A percentile compares a stretch with the other conserved stretches of the same genome.
phyloP scores from a whole-genome alignment of 1,140 invertebrate genomes.

The Adelges cooleyi region DNA sequence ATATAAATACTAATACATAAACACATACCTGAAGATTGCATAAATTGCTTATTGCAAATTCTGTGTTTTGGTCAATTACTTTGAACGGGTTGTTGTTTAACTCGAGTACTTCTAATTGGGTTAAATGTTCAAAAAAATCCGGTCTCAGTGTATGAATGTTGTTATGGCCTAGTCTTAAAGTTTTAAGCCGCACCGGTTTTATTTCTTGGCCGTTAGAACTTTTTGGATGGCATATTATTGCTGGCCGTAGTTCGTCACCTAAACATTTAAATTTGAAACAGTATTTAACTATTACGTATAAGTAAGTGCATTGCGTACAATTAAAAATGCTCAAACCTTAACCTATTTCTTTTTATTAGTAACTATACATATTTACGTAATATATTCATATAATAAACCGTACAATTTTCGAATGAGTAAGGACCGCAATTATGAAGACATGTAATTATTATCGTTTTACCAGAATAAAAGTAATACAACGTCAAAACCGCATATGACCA shows the following conservation, averaged over 20 bases:
- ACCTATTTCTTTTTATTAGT: background rate
- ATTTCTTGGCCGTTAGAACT: background rate
- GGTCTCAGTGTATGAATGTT: background rate
- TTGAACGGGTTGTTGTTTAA: conserved; percentile 2
- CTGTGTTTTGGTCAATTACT: conserved; percentile 11
- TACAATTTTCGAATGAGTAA: no score
- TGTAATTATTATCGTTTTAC: no score
- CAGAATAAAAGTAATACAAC: no score
- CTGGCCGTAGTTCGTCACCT: background rate
- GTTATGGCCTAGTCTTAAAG: background rate
- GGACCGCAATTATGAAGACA: no score
- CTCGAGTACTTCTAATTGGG: background rate
- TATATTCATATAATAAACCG: no score
- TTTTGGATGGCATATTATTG: background rate
- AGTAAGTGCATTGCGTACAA: no score
- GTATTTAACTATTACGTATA: no score
- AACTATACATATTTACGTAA: background rate
- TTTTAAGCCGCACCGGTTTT: background rate
- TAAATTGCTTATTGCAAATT: background rate
- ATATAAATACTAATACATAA: no score
- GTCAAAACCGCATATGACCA: no score
- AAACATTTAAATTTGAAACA: background rate
- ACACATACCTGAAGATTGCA: background rate
- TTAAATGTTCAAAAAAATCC: conserved; percentile 3
- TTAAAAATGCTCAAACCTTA: no score